A percentile compares a stretch with the other conserved stretches of the same genome.
phyloP scores from a whole-genome alignment of 2,888 invertebrate genomes.

The Mythimna impura region DNA sequence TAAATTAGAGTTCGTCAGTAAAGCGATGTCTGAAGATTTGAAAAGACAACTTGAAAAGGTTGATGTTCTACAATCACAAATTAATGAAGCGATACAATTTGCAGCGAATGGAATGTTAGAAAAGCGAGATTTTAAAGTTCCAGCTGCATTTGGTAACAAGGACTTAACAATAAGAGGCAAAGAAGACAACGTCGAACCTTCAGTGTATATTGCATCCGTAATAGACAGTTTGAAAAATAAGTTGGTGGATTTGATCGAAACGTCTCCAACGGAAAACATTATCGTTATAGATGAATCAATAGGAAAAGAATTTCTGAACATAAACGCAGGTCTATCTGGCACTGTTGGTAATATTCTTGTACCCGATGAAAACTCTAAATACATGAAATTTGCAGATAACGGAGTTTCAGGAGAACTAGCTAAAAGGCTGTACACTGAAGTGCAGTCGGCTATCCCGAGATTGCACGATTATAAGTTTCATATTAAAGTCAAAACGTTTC shows the following conservation, averaged over 20 bases:
- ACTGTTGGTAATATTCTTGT: constrained; percentile 47
- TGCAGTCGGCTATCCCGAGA: constrained; percentile 19
- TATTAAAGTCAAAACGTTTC: constrained; percentile 29
- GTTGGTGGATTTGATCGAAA: constrained; percentile 3
- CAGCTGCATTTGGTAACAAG: constrained; percentile 54
- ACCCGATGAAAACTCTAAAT: constrained; percentile 9
- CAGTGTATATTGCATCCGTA: background rate
- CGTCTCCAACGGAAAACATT: constrained; percentile 2
- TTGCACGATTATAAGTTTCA: constrained; percentile 41
- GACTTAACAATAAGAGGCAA: constrained; percentile 52
- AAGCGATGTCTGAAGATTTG: constrained; percentile 11
- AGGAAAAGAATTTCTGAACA: constrained; percentile 18
- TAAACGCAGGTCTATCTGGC: constrained; percentile 34
- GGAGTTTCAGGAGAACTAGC: constrained; percentile 6
- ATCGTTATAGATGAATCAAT: constrained; percentile 34
- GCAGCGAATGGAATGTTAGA: constrained; percentile 28
- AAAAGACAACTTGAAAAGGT: constrained; percentile 24
- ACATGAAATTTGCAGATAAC: constrained; percentile 33
- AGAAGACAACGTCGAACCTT: background rate
- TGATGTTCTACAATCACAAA: constrained; percentile 15
- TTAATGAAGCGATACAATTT: constrained; percentile 34
- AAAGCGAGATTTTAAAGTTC: constrained; percentile 41
- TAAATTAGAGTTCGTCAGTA: constrained; percentile 33
- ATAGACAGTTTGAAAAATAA: constrained; percentile 13
- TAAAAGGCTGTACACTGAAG: constrained; percentile 14